These are phyloP conservation scores for rabbit (Oryctolagus cuniculus) DNA, from an alignment of 2,113 vertebrate species.

Conservation along the genomic window mOryCun1.1 NC_091441.1:74353501-74354000, in stretches of 20 bases:
- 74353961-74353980: background rate
- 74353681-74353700: background rate
- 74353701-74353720: background rate
- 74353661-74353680: slow-evolving; percentile 3
- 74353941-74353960: background rate
- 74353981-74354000: background rate
- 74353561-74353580: background rate
- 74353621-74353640: slow-evolving; percentile 2
- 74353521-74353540: background rate
- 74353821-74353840: background rate
- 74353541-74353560: background rate
- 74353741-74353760: background rate
- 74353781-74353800: background rate
- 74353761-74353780: background rate
- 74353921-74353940: background rate
- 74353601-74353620: background rate
- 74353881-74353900: background rate
- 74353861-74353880: background rate
- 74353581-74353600: background rate
- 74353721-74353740: background rate
- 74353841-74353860: background rate
- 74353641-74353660: background rate
- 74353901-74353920: background rate
- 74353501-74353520: background rate
- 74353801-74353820: background rate